Base-by-base conservation (phyloP, 2,888 invertebrate genomes). In the Ophion ellenae region DNA sequence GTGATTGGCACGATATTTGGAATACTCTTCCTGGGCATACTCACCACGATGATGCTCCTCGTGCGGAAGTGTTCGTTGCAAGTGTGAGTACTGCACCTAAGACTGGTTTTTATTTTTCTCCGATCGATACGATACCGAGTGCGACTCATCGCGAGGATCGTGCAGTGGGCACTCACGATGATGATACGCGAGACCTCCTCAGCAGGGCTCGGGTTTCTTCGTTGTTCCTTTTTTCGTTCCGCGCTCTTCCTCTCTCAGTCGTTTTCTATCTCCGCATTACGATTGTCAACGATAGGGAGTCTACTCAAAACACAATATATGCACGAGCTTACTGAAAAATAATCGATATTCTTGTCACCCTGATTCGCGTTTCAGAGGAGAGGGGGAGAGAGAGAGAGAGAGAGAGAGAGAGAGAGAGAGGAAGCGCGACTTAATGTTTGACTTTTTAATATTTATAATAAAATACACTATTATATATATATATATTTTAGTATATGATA, bases 1-100 rank as follows among this genome's bases (percentile, higher is more conserved):
- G 91, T 93, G 40, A 89, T 92, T 47, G 93, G 93, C 28, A 88
- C 92, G 57, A 90, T 94, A 17, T 91, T 93, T 79, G 92, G 93
- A 20, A 92, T 94, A 77, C 89, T 94, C 20, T 89, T 91, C 24
- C 81, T 93, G 28, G 93, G 93, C 9, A 91, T 93, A 66, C 53
- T 92, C 70, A 91, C 90, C 40, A 92, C 92, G 7, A 88, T 93
- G 88, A 91, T 92, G 91, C 86, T 94, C 3, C 89, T 93, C 24
- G 89, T 94, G 32, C 90, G 92, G 83, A 93, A 90, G 81, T 92
- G 92, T 87, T 92, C 93, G 6, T 86, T 91, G 14, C 89, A 92
- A 84, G 89, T 89, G 94, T 94, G 86, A 92, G 93, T 92, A 87
- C 14, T 57, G 4, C 57, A n/a, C 14, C 14, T 57, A n/a, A 40